These are phyloP conservation scores for Drosophila arawakana DNA, from an alignment of 1,140 invertebrate species.

Conservation along the genomic window DNA sequence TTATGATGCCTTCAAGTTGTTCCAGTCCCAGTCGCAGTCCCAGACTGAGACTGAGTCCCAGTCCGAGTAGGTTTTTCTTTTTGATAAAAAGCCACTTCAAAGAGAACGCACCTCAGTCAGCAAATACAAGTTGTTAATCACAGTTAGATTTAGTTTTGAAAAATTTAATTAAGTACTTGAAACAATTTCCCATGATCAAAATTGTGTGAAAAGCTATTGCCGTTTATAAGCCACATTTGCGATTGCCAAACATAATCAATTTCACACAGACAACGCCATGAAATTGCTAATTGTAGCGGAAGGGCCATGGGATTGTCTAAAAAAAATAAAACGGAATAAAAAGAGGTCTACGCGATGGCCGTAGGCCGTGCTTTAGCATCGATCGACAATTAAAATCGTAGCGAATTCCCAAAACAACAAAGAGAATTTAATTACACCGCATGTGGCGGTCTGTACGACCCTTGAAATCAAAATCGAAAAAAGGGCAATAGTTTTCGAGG, in stretches of 20 bases:
- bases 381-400: slow-evolving; percentile 76
- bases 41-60: neutral
- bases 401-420: slow-evolving; percentile 76
- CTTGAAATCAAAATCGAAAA: slow-evolving; percentile 46
- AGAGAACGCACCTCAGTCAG: slow-evolving; percentile 26
- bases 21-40: slow-evolving; percentile 4
- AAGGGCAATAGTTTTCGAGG: slow-evolving; percentile 38
- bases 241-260: slow-evolving; percentile 79
- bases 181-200: slow-evolving; percentile 31
- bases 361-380: slow-evolving; percentile 53
- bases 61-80: neutral
- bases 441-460: slow-evolving; percentile 64
- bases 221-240: slow-evolving; percentile 47
- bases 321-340: slow-evolving; percentile 4
- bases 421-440: slow-evolving; percentile 80
- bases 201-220: slow-evolving; percentile 25
- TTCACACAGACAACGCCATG: slow-evolving; percentile 80
- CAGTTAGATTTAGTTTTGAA: slow-evolving; percentile 12
- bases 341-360: slow-evolving; percentile 37
- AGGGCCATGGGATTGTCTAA: slow-evolving; percentile 42
- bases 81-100: slow-evolving; percentile 62
- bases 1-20: slow-evolving; percentile 61
- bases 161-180: slow-evolving; percentile 12
- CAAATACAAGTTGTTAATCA: slow-evolving; percentile 2
- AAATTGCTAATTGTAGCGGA: slow-evolving; percentile 79